Evolutionary conservation across 2,113 vertebrate species (phyloP).

Genomic region (Cranoglanis bouderius): DNA sequence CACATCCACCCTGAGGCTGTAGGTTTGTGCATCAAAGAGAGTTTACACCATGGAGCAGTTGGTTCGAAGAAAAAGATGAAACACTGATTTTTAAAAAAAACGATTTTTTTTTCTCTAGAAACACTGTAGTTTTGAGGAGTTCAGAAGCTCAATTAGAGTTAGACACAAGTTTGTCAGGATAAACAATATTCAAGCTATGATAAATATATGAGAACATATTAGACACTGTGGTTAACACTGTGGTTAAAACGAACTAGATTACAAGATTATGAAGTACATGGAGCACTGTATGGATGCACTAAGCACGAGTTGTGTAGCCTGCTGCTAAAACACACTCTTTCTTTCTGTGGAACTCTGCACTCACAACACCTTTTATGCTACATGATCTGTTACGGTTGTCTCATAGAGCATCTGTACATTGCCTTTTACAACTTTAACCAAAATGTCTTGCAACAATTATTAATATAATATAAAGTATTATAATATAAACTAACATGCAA

Average conservation of each 20-base stretch:
- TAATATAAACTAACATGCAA: neutral
- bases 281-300: neutral
- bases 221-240: neutral
- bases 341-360: neutral
- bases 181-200: slow-evolving; percentile 25
- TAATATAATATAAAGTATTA: neutral
- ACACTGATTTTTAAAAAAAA: slow-evolving; percentile 60
- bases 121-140: slow-evolving; percentile 50
- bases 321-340: neutral
- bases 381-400: neutral
- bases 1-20: slow-evolving; percentile 60
- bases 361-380: slow-evolving; percentile 5
- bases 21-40: slow-evolving; percentile 65
- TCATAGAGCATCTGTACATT: neutral
- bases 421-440: neutral
- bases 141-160: slow-evolving; percentile 43
- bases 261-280: neutral
- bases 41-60: slow-evolving; percentile 50
- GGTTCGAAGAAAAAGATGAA: slow-evolving; percentile 56
- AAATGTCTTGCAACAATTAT: neutral
- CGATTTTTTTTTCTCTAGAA: slow-evolving; percentile 48
- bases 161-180: slow-evolving; percentile 26
- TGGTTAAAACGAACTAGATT: neutral
- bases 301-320: neutral
- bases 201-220: neutral